phyloP scores from a whole-genome alignment of 2,113 vertebrate genomes.

The Actenoides lindsayi region DNA sequence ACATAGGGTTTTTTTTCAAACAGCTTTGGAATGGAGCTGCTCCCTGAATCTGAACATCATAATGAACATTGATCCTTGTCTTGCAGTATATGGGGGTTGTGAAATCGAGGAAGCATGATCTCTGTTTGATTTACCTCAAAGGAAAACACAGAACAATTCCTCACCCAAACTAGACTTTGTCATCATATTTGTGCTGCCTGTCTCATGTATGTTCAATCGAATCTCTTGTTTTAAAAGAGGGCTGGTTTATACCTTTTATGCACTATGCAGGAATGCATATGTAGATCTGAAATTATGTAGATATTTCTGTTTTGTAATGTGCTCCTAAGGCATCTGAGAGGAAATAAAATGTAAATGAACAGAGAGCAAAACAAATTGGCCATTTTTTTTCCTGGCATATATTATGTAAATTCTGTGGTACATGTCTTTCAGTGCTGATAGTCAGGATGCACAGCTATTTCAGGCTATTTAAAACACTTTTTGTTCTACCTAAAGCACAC shows the following conservation, averaged over 20 bases:
- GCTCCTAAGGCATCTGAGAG: not conserved
- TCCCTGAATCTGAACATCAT: slow-evolving; percentile 5
- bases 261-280: not conserved
- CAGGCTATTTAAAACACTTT: not conserved
- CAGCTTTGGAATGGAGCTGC: not conserved
- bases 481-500: not conserved
- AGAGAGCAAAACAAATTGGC: slow-evolving; percentile 9
- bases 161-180: not conserved
- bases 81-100: not conserved
- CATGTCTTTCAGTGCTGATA: not conserved
- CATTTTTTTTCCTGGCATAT: not conserved
- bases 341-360: slow-evolving; percentile 22
- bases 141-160: not conserved
- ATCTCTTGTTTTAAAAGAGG: not conserved
- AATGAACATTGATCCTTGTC: not conserved
- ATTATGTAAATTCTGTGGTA: not conserved
- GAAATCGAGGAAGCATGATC: not conserved
- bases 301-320: not conserved
- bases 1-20: not conserved
- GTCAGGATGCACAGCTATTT: not conserved
- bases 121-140: slow-evolving; percentile 2
- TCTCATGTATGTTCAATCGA: not conserved
- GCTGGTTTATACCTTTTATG: not conserved
- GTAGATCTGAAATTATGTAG: not conserved
- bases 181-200: not conserved